These are phyloP conservation scores for Hesperia comma DNA, from an alignment of 2,888 invertebrate genomes.

Conservation along the genomic window DNA sequence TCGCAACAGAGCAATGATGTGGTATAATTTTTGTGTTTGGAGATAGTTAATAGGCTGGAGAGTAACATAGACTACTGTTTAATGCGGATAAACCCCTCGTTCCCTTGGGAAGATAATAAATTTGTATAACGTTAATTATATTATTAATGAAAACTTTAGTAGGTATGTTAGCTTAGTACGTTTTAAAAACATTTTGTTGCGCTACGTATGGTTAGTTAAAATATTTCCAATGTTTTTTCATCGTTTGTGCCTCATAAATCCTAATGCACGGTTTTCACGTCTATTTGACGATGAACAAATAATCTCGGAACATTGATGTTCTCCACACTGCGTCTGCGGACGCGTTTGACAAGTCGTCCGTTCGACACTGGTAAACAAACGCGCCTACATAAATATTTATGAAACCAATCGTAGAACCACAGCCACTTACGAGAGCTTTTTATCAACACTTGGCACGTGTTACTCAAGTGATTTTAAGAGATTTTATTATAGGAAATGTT, in stretches of 20 bases:
- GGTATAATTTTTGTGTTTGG: too few species aligned
- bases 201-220: too few species aligned
- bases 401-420: constrained; percentile 45
- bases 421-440: constrained; percentile 38
- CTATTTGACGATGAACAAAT: constrained; percentile 24
- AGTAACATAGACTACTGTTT: too few species aligned
- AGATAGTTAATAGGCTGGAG: too few species aligned
- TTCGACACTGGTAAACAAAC: constrained; percentile 64
- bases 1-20: too few species aligned
- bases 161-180: too few species aligned
- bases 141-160: too few species aligned
- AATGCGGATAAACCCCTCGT: too few species aligned
- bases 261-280: not conserved
- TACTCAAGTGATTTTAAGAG: constrained; percentile 2
- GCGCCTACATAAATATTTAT: constrained; percentile 52
- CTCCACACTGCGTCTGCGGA: constrained; percentile 9
- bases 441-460: constrained; percentile 30
- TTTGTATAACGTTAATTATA: too few species aligned
- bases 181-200: too few species aligned
- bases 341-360: constrained; percentile 27
- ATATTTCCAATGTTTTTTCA: too few species aligned
- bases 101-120: too few species aligned
- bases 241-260: not conserved
- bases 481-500: constrained; percentile 4
- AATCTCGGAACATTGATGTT: constrained; percentile 18